Conservation (phyloP, 2,797 vertebrate species). For the Acanthurus lineatus region DNA sequence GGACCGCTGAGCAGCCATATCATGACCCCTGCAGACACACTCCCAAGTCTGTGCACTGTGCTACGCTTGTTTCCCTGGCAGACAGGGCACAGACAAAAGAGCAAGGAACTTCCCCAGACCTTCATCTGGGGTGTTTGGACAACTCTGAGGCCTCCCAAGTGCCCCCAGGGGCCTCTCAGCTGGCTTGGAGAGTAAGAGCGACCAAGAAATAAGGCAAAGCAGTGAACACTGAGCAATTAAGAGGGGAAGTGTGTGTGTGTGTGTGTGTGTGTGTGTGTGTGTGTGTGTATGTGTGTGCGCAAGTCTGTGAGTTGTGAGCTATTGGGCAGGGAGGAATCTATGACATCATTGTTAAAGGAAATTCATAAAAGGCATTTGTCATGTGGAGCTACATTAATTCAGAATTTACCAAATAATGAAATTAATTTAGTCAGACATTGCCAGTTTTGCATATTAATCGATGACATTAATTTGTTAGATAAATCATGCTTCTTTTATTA, state of each 20-base stretch:
- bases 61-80: slow-evolving; percentile 82
- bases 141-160: slow-evolving; percentile 78
- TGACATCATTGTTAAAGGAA: slow-evolving; percentile 68
- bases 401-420: slow-evolving; percentile 22
- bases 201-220: slow-evolving; percentile 58
- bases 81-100: slow-evolving; percentile 67
- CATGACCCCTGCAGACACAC: slow-evolving; percentile 73
- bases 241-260: slow-evolving; percentile 43
- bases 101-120: slow-evolving; percentile 77
- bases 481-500: slow-evolving; percentile 44
- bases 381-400: slow-evolving; percentile 34
- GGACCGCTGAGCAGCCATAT: slow-evolving; percentile 53
- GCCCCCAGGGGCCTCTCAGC: slow-evolving; percentile 72
- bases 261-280: slow-evolving; percentile 33
- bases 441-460: slow-evolving; percentile 17
- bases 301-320: slow-evolving; percentile 19
- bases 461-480: slow-evolving; percentile 38
- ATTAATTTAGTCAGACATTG: slow-evolving; percentile 29
- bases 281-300: slow-evolving; percentile 45
- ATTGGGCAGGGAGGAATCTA: slow-evolving; percentile 56
- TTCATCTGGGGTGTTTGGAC: slow-evolving; percentile 83
- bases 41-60: slow-evolving; percentile 75
- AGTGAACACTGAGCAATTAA: slow-evolving; percentile 69
- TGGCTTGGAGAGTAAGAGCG: slow-evolving; percentile 56
- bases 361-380: slow-evolving; percentile 59